Evolutionary conservation across 64 coral and sea anemone species (phyloP).

Genomic region (Exaiptasia diaphana): DNA sequence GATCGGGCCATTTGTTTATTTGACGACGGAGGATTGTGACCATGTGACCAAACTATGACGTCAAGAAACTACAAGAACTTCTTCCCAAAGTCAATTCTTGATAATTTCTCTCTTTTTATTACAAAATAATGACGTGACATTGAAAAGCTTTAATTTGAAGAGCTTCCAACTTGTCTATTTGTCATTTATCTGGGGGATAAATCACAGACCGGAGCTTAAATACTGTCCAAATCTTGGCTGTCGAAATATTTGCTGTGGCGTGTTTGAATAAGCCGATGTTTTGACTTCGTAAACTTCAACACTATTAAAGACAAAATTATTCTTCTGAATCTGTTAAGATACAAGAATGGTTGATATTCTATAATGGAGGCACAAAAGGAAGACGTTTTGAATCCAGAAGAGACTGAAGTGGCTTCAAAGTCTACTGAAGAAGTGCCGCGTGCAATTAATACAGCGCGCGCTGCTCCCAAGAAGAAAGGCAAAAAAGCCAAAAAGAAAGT

Average conservation of each 20-base stretch:
- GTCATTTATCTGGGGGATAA: not conserved
- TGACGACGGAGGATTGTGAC: not conserved
- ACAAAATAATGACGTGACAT: not conserved
- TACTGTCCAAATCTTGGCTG: not conserved
- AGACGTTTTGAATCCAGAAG: too few relatives aligned
- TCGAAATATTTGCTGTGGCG: conserved; percentile 5
- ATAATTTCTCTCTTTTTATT: not conserved
- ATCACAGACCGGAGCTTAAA: not conserved
- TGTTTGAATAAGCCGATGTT: too few relatives aligned
- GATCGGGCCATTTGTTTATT: not conserved
- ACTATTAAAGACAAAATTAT: too few relatives aligned
- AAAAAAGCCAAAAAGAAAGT: too few relatives aligned
- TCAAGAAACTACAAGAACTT: not conserved
- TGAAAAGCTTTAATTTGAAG: not conserved
- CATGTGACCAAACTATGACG: conserved; percentile 1
- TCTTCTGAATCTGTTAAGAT: too few relatives aligned
- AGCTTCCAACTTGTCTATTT: not conserved
- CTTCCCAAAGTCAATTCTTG: not conserved
- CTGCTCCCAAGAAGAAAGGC: too few relatives aligned
- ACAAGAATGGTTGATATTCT: too few relatives aligned
- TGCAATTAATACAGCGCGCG: too few relatives aligned
- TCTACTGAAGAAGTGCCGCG: too few relatives aligned
- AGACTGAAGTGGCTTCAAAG: too few relatives aligned
- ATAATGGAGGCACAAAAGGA: too few relatives aligned
- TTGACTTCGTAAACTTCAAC: too few relatives aligned